A percentile compares a stretch with the other conserved stretches of the same genome.
phyloP scores from a whole-genome alignment of 2,888 invertebrate species.

The Spilosoma lubricipeda region DNA sequence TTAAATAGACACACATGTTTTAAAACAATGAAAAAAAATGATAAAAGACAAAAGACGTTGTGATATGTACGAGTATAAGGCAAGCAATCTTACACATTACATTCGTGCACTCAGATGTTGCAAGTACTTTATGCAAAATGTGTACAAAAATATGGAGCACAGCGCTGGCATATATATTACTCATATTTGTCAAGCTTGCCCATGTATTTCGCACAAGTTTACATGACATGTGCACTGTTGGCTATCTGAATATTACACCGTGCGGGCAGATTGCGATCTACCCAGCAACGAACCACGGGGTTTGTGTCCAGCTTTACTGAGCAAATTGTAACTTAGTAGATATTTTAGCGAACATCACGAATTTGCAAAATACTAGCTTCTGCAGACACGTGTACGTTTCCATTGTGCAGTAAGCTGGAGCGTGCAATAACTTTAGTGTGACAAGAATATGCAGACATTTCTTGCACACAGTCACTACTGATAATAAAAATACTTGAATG shows the following conservation, averaged over 20 bases:
- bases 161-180: not conserved
- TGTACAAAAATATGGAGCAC: not conserved
- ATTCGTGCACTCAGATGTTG: not conserved
- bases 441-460: conserved; percentile 15
- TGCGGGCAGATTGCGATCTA: conserved; percentile 10
- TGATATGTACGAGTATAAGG: not conserved
- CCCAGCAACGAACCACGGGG: not conserved
- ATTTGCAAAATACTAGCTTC: conserved; percentile 6
- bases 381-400: conserved; percentile 24
- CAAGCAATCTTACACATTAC: not conserved
- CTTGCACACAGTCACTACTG: not conserved
- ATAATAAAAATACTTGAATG: not conserved
- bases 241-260: conserved; percentile 1
- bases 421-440: conserved; percentile 18
- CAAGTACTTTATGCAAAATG: not conserved
- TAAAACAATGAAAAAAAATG: not conserved
- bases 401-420: conserved; percentile 27
- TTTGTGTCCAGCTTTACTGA: conserved; percentile 8
- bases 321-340: conserved; percentile 9
- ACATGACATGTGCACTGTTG: conserved; percentile 11
- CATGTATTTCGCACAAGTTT: not conserved
- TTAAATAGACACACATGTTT: not conserved
- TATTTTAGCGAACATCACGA: not conserved
- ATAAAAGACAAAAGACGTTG: not conserved
- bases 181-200: not conserved